phyloP scores from a whole-genome alignment of 1,140 invertebrate species.

The Drosophila prosaltans region DNA sequence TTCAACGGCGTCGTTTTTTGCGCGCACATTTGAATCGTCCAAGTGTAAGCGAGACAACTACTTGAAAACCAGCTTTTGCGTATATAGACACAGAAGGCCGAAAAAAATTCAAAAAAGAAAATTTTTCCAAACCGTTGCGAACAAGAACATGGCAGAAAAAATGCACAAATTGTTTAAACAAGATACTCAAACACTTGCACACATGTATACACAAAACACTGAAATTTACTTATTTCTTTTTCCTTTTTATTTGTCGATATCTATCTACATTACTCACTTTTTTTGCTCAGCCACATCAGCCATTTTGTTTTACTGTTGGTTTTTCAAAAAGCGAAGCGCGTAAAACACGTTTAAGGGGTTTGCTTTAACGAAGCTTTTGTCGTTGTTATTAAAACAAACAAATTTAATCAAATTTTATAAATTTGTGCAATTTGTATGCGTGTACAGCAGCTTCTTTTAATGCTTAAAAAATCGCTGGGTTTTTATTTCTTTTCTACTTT shows the following conservation, averaged over 20 bases:
- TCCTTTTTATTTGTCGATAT: neutral
- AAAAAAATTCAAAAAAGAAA: conserved; percentile 66
- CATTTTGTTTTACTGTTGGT: conserved; percentile 75
- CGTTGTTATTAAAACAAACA: conserved; percentile 30
- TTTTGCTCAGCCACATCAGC: conserved; percentile 82
- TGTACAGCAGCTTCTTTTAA: conserved; percentile 52
- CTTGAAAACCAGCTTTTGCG: conserved; percentile 58
- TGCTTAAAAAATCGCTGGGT: conserved; percentile 58
- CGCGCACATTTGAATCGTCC: conserved; percentile 55
- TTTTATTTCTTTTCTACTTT: conserved; percentile 23
- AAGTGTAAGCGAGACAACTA: conserved; percentile 58
- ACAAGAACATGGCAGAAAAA: conserved; percentile 42
- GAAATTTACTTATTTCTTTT: conserved; percentile 27
- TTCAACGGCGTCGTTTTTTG: conserved; percentile 79
- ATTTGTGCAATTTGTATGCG: conserved; percentile 62
- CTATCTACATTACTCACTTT: conserved; percentile 73
- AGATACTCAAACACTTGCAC: conserved; percentile 32
- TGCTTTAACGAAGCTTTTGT: conserved; percentile 22
- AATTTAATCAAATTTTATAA: conserved; percentile 57
- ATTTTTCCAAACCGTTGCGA: conserved; percentile 65
- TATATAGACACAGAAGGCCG: conserved; percentile 67
- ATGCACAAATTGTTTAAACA: conserved; percentile 63
- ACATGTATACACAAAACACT: conserved; percentile 39
- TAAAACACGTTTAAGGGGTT: conserved; percentile 46
- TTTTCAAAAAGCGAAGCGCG: conserved; percentile 67